These are phyloP conservation scores for Harpegnathos saltator DNA, from an alignment of 1,140 invertebrate genomes.

Conservation along the genomic window DNA sequence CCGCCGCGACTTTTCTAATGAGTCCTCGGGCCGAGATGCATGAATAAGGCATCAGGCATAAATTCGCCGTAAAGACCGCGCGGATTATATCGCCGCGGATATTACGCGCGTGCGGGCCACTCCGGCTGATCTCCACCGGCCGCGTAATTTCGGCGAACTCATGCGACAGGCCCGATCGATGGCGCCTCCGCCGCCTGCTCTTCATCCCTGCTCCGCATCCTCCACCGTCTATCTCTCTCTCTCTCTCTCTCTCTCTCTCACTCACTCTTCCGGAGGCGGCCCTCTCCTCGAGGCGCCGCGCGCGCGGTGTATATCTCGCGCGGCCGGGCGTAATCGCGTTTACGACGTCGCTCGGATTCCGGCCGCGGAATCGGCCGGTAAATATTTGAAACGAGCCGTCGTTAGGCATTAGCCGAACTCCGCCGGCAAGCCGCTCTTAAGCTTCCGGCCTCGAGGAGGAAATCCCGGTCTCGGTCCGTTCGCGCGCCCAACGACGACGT, in stretches of 20 bases:
- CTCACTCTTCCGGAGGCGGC: conserved; percentile 28
- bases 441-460: conserved; percentile 72
- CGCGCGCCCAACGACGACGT: conserved; percentile 33
- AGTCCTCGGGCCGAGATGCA: conserved; percentile 50
- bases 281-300: too few species aligned
- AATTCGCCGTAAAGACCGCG: conserved; percentile 53
- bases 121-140: conserved; percentile 61
- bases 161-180: conserved; percentile 66
- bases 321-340: conserved; percentile 71
- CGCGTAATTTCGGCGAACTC: conserved; percentile 74
- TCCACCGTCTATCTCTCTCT: too few species aligned
- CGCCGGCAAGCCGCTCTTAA: conserved; percentile 65
- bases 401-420: conserved; percentile 76
- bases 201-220: too few species aligned
- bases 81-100: conserved; percentile 55
- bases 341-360: conserved; percentile 61
- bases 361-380: conserved; percentile 74
- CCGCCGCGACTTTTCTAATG: conserved; percentile 54
- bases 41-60: conserved; percentile 65
- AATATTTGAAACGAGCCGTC: conserved; percentile 77
- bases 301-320: conserved; percentile 53
- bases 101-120: conserved; percentile 52
- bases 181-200: too few species aligned
- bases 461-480: conserved; percentile 66
- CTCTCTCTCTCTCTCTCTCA: conserved; percentile 26